Conservation (phyloP, 2,113 vertebrate genomes). For the Oxygymnocypris stewartii region DNA sequence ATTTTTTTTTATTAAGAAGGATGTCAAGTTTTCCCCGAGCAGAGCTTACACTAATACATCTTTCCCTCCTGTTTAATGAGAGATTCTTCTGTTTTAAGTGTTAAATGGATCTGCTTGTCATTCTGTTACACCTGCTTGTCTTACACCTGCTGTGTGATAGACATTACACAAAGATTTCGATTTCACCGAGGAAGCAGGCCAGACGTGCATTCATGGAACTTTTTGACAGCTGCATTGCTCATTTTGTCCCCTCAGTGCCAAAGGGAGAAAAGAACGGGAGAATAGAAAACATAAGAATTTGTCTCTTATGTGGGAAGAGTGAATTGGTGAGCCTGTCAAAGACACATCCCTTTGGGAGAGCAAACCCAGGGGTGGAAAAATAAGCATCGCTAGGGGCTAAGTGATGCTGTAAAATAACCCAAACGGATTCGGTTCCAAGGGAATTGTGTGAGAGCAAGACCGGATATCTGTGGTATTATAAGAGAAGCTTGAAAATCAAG, state of each 20-base stretch:
- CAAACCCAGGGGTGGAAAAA: conserved; percentile 17
- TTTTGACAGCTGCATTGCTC: conserved; percentile 3
- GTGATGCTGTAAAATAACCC: background rate
- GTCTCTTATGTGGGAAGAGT: conserved; percentile 17
- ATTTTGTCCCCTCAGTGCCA: conserved; percentile 1
- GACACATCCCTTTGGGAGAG: conserved; percentile 26
- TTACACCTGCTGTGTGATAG: conserved; percentile 32
- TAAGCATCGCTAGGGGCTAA: background rate
- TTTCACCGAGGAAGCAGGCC: conserved; percentile 18
- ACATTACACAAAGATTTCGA: conserved; percentile 25
- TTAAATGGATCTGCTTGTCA: conserved; percentile 37
- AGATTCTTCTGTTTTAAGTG: conserved; percentile 15
- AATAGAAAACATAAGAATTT: background rate
- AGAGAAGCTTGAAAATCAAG: background rate
- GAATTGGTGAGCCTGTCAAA: background rate
- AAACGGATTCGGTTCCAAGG: background rate
- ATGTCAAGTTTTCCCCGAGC: conserved; percentile 10
- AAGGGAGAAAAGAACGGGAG: background rate
- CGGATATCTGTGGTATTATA: background rate
- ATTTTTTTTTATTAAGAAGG: background rate
- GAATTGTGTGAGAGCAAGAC: conserved; percentile 17
- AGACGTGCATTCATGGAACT: background rate
- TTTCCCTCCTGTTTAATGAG: conserved; percentile 29
- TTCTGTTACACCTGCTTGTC: conserved; percentile 33
- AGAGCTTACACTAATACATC: conserved; percentile 10